Evolutionary conservation across 2,113 vertebrate genomes (phyloP).

Genomic region (Aviceda subcristata): DNA sequence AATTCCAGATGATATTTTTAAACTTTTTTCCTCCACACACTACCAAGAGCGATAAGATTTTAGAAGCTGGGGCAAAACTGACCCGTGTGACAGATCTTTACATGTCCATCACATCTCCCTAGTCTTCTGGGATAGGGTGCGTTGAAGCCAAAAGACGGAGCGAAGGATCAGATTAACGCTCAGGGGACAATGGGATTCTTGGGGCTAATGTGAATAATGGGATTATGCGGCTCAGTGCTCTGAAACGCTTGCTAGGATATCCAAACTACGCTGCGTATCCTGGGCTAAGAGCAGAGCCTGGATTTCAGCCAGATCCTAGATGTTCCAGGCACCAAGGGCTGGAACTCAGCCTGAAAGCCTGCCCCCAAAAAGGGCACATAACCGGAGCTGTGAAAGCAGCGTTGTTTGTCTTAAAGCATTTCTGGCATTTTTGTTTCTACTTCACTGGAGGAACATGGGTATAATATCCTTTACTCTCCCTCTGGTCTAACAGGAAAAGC

Average conservation of each 20-base stretch:
- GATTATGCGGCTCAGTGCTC: neutral
- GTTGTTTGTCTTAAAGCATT: neutral
- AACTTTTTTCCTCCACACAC: neutral
- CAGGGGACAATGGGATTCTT: neutral
- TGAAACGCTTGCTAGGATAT: neutral
- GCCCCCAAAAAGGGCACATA: neutral
- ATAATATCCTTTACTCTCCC: constrained; percentile 4
- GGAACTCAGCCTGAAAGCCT: neutral
- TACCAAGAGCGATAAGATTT: neutral
- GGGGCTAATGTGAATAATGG: neutral
- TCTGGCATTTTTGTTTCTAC: neutral
- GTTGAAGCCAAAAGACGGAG: neutral
- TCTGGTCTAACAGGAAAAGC: constrained; percentile 34
- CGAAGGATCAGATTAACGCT: neutral
- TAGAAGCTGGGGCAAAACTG: neutral
- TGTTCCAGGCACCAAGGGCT: neutral
- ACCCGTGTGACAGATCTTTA: neutral
- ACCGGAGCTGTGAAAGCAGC: neutral
- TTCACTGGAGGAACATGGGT: neutral
- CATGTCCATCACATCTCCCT: neutral
- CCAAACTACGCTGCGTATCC: neutral
- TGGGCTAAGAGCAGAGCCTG: neutral
- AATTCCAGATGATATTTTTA: neutral
- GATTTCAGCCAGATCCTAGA: neutral
- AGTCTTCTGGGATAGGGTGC: neutral